Percentiles rank a stretch among this genome's conserved stretches.
Conservation (phyloP, 2,113 vertebrate species). For the Eonycteris spelaea region DNA sequence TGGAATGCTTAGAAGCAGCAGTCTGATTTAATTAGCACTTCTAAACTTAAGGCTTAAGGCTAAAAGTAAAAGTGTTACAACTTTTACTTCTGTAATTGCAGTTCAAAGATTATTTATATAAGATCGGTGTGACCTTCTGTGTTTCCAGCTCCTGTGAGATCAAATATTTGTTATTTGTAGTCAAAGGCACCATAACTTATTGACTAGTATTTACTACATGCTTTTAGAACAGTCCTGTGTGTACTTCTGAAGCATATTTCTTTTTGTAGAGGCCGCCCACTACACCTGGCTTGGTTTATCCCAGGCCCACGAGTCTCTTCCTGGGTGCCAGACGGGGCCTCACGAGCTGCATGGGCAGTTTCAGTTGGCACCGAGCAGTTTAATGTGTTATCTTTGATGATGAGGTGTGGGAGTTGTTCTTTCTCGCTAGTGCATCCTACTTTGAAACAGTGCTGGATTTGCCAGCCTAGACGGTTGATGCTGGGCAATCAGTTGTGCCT, state of each 20-base stretch:
- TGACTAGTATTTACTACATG: not conserved
- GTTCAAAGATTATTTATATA: not conserved
- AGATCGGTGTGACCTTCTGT: not conserved
- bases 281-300: not conserved
- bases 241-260: not conserved
- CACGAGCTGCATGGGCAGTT: not conserved
- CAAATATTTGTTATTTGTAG: not conserved
- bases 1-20: not conserved
- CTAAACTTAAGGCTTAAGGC: not conserved
- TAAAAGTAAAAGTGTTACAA: not conserved
- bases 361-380: constrained; percentile 56
- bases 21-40: not conserved
- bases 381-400: constrained; percentile 59
- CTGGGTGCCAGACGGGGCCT: not conserved
- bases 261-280: not conserved
- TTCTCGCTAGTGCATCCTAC: constrained; percentile 33
- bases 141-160: not conserved
- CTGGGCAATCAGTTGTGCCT: not conserved
- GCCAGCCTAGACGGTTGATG: not conserved
- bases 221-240: not conserved
- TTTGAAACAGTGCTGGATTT: constrained; percentile 1
- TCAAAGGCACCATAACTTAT: not conserved
- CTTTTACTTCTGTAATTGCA: not conserved
- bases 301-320: not conserved
- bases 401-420: constrained; percentile 60